Base-by-base conservation (phyloP, 2,888 invertebrate genomes). In the Esperia sulphurella region DNA sequence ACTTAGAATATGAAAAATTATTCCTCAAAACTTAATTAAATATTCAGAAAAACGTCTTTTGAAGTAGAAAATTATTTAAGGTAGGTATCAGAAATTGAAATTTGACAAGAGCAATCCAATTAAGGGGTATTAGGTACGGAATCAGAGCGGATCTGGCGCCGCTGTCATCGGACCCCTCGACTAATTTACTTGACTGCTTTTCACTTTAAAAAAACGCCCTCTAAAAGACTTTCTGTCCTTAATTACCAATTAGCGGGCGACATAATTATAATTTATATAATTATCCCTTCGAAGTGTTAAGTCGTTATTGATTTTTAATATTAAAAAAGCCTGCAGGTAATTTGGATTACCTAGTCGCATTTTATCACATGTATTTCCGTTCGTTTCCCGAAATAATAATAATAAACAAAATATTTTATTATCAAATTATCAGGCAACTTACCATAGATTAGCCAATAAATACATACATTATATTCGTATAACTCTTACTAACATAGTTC, bases 31-130 rank as follows among this genome's bases (percentile, higher is more conserved):
- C 14, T 39, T 2, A 44, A 39, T 13, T 39, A 14, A 39, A 39
- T 14, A 39, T 39, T 14, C 6, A 1, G 14, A 13, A 14, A 39
- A 6, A n/a, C 1, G 7, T 4, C 7, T 39, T 38, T 38, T 14
- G 39, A 3, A 5, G 4, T 13, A 1, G 8, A 14, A n/a, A n/a
- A 14, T 39, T 39, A 39, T 41, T 28, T 21, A 21, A 3, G 21
- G 14, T 10, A 5, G 12, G 21, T 21, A 51, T 47, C 41, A 53
- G 12, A 54, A 59, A 61, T 59, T 62, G 58, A 62, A 61, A 57
- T 53, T 58, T 57, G 58, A 58, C 57, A 59, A 54, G 52, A 55
- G 49, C 59, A 61, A 55, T 61, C 55, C 57, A 62, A 62, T 62
- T 59, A 58, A 54, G 57, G 57, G 48, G 57, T 54, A 61, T 61